Evolutionary conservation across 1,140 invertebrate species (phyloP).

Genomic region (Phthorimaea operculella): DNA sequence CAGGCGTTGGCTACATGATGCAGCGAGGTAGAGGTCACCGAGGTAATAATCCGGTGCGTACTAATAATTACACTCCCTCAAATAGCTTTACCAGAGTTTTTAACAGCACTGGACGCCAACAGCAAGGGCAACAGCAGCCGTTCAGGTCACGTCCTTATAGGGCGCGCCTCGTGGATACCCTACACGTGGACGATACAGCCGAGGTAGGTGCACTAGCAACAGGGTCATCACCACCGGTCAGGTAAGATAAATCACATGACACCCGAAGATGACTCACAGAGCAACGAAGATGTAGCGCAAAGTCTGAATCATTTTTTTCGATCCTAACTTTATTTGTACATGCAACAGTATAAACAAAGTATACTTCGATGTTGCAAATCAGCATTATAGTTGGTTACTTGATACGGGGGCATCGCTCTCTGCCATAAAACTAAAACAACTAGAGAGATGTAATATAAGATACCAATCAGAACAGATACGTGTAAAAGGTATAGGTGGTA

Average conservation of each 20-base stretch:
- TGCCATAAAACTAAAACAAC: not conserved
- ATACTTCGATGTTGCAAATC: not conserved
- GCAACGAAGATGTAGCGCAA: not conserved
- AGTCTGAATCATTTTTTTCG: slow-evolving; percentile 7
- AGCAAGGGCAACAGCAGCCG: not conserved
- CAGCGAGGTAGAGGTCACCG: not conserved
- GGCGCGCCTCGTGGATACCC: not conserved
- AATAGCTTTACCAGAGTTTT: not conserved
- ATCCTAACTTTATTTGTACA: not conserved
- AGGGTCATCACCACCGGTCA: not conserved
- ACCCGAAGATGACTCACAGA: not conserved
- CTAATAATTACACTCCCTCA: not conserved
- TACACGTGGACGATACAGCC: not conserved
- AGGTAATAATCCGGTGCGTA: not conserved
- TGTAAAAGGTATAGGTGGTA: not conserved
- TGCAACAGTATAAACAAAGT: slow-evolving; percentile 3
- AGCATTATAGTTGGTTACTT: not conserved
- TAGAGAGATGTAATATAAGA: not conserved
- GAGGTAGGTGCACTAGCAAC: slow-evolving; percentile 1
- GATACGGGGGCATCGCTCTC: slow-evolving; percentile 2
- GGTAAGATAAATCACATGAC: not conserved
- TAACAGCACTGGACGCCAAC: not conserved
- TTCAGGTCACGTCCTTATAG: not conserved
- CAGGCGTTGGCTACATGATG: not conserved
- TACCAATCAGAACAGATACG: not conserved